Evolutionary conservation across 2,113 vertebrate species (phyloP), one percentile per base, ranked within the genome.

Genomic region (Antigone vipio): DNA sequence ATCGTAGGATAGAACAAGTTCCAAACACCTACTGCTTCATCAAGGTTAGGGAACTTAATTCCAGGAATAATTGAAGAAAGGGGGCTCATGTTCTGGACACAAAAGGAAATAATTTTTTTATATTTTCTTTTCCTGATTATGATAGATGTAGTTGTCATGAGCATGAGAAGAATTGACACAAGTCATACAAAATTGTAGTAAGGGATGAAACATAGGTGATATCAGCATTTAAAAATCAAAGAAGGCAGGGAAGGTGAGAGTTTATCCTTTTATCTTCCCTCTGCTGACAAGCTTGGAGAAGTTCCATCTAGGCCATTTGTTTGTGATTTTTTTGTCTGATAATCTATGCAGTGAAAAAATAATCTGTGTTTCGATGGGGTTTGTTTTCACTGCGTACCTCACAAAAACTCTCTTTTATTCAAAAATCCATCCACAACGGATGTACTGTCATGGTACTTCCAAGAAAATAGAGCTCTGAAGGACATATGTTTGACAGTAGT

Each of bases 401-500:
- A 30, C n/a, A 85, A 58, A 73, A 80, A 64, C 15, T 12, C 12
- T 62, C 15, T 74, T 66, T 47, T n/a, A 29, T 74, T 87, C 32
- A 9, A 42, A 9, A 50, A 11, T 74, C 22, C 15, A 81, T 78
- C 68, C 60, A 29, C 6, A n/a, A 26, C 56, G n/a, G 42, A 69
- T 66, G 32, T 60, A n/a, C 23, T 58, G 24, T 50, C 73, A 11
- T 6, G 44, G 32, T 59, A 30, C 29, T 59, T 63, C 29, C 22
- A 80, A 38, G 38, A 69, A 62, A 45, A 32, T 7, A 44, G 23
- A 66, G 9, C 49, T 83, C 45, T 82, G 62, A 74, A 79, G 17
- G 40, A 34, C 7, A 3, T 22, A 5, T 4, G 15, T 23, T 34
- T 4, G 13, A 12, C 0, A 0, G 24, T 22, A 29, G 60, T 45